These are phyloP conservation scores for Zeus faber DNA, from an alignment of 2,113 vertebrate genomes.

Conservation along the genomic window DNA sequence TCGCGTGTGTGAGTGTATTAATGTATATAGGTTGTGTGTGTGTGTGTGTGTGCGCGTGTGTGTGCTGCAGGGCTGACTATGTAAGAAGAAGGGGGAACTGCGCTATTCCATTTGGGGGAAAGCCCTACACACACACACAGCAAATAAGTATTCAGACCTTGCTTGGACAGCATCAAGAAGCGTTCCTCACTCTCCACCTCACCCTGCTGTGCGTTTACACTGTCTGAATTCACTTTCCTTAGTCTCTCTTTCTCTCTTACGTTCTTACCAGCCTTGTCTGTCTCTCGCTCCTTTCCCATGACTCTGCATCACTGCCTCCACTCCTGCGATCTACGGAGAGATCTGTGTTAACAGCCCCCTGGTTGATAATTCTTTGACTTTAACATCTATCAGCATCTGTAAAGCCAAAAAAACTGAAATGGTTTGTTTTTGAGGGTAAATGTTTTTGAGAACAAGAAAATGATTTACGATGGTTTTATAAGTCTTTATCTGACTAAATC, in stretches of 20 bases:
- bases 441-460: too few relatives aligned
- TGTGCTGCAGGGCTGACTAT: neutral
- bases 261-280: neutral
- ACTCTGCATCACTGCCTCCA: slow-evolving; percentile 29
- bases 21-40: neutral
- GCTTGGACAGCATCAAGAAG: slow-evolving; percentile 66
- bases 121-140: slow-evolving; percentile 8
- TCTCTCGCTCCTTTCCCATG: neutral
- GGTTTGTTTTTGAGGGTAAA: too few relatives aligned
- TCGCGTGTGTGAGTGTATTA: neutral
- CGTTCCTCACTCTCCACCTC: neutral
- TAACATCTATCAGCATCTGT: too few relatives aligned
- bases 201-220: neutral
- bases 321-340: too few relatives aligned
- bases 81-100: slow-evolving; percentile 7
- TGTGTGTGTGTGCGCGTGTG: neutral
- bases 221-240: slow-evolving; percentile 22
- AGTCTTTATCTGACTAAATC: too few relatives aligned
- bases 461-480: too few relatives aligned
- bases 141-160: slow-evolving; percentile 69
- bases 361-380: too few relatives aligned
- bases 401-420: too few relatives aligned
- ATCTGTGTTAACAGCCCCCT: too few relatives aligned
- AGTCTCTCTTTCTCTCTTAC: neutral
- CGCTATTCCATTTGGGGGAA: slow-evolving; percentile 12